These are phyloP conservation scores for Melieria omissa DNA, from an alignment of 2,888 invertebrate species.

Conservation along the genomic window DNA sequence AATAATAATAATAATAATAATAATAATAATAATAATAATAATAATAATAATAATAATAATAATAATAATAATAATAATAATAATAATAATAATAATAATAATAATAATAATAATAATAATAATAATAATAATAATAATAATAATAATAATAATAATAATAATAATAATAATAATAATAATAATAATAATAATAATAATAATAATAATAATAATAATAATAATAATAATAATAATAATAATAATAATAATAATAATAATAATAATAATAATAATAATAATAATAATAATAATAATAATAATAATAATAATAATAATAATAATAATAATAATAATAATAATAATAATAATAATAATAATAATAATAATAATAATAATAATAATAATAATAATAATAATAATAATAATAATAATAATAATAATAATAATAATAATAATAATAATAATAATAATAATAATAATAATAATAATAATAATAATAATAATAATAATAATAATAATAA, in stretches of 20 bases:
- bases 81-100: conserved; percentile 4
- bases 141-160: conserved; percentile 4
- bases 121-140: conserved; percentile 4
- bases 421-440: conserved; percentile 4
- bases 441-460: conserved; percentile 4
- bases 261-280: conserved; percentile 4
- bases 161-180: conserved; percentile 4
- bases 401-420: conserved; percentile 4
- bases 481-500: conserved; percentile 4
- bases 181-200: conserved; percentile 4
- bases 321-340: conserved; percentile 4
- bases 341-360: conserved; percentile 4
- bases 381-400: conserved; percentile 4
- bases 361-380: conserved; percentile 4
- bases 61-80: conserved; percentile 4
- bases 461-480: conserved; percentile 4
- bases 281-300: conserved; percentile 4
- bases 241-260: conserved; percentile 4
- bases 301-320: conserved; percentile 4
- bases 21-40: conserved; percentile 4
- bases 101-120: conserved; percentile 4
- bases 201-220: conserved; percentile 4
- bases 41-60: conserved; percentile 4
- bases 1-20: conserved; percentile 4
- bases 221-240: conserved; percentile 4